Conservation (phyloP, 2,797 vertebrate species). For the Austrolebias charrua region DNA sequence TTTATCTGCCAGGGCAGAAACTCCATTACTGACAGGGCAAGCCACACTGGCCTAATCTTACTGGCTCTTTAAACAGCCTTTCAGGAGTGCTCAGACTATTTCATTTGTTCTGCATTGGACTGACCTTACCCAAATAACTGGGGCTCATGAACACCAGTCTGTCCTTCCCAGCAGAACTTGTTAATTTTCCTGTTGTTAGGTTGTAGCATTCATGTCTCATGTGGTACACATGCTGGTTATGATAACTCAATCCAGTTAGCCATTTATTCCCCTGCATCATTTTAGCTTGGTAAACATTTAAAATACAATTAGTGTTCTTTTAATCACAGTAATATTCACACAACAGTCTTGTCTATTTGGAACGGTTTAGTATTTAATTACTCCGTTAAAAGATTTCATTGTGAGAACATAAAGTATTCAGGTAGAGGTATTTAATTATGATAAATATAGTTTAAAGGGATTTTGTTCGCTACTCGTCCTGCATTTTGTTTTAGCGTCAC, state of each 20-base stretch:
- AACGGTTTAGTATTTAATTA: slow-evolving; percentile 2
- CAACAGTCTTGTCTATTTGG: not conserved
- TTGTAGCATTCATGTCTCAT: not conserved
- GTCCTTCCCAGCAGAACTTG: not conserved
- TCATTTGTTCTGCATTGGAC: slow-evolving; percentile 13
- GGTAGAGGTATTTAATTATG: slow-evolving; percentile 38
- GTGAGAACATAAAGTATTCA: slow-evolving; percentile 15
- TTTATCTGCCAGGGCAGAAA: slow-evolving; percentile 55
- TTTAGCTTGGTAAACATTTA: not conserved
- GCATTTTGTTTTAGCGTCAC: slow-evolving; percentile 37
- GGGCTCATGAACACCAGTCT: not conserved
- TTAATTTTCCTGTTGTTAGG: slow-evolving; percentile 11
- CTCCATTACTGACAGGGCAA: slow-evolving; percentile 56
- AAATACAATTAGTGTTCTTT: not conserved
- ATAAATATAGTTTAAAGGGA: slow-evolving; percentile 35
- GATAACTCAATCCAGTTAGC: not conserved
- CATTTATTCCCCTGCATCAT: not conserved
- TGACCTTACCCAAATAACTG: slow-evolving; percentile 34
- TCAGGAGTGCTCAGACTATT: slow-evolving; percentile 26
- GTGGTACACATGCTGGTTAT: not conserved
- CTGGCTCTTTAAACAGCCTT: slow-evolving; percentile 50
- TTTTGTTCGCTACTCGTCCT: slow-evolving; percentile 10
- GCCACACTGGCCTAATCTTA: slow-evolving; percentile 45
- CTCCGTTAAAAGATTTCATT: slow-evolving; percentile 21
- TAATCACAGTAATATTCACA: not conserved